Percentiles rank a stretch among this genome's conserved stretches.
Conservation (phyloP, 2,797 vertebrate genomes). For the Characodon lateralis region DNA sequence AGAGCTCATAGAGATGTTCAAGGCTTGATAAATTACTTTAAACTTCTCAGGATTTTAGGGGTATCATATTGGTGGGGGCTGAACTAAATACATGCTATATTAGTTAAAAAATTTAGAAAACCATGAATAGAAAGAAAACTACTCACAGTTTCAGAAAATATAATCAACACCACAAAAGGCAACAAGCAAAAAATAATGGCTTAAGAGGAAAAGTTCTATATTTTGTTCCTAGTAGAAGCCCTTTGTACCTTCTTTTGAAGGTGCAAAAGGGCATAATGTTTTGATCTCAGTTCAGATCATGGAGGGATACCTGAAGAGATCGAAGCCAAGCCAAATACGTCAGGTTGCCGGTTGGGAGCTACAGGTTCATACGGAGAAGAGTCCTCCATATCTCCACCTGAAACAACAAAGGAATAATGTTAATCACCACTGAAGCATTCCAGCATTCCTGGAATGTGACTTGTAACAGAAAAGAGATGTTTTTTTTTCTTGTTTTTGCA, state of each 20-base stretch:
- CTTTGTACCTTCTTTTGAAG: neutral
- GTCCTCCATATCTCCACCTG: constrained; percentile 92
- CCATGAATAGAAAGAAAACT: neutral
- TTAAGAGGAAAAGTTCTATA: neutral
- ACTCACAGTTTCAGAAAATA: neutral
- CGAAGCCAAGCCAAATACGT: constrained; percentile 91
- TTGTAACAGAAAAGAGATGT: neutral
- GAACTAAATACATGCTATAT: neutral
- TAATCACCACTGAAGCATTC: constrained; percentile 4
- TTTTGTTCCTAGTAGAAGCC: neutral
- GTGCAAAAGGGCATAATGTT: neutral
- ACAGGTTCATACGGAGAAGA: constrained; percentile 93
- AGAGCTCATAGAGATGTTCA: neutral
- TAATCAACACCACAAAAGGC: neutral
- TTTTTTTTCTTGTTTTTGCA: neutral
- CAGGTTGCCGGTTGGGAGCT: constrained; percentile 85
- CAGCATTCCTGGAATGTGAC: neutral
- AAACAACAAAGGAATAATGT: constrained; percentile 45
- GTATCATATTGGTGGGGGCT: neutral
- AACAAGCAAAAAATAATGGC: neutral
- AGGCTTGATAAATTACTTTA: neutral
- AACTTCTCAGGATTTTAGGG: neutral
- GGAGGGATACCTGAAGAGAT: constrained; percentile 94
- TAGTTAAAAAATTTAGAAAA: neutral
- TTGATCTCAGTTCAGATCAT: constrained; percentile 23